Evolutionary conservation across 2,797 vertebrate species (phyloP).

Genomic region (Capromys pilorides): DNA sequence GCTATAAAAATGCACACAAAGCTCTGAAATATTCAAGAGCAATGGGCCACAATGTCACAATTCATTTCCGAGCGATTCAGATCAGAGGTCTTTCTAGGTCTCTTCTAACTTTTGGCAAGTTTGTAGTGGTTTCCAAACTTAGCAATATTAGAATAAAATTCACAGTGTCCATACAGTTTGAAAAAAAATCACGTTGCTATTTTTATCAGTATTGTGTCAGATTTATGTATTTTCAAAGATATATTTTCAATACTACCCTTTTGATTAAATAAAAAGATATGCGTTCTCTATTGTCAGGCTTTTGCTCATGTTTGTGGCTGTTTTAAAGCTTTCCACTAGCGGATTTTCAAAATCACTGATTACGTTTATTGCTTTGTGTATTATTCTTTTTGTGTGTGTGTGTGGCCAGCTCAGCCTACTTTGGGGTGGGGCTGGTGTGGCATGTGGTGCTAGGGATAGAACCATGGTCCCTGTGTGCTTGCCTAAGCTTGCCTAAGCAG

Average conservation of each 20-base stretch:
- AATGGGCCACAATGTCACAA: not conserved
- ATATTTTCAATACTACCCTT: not conserved
- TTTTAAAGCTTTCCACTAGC: not conserved
- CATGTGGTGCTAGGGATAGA: too few relatives aligned
- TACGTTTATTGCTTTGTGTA: conserved; percentile 7
- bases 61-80: conserved; percentile 23
- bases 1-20: not conserved
- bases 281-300: not conserved
- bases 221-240: not conserved
- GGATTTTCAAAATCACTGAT: not conserved
- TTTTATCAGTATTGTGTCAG: conserved; percentile 28
- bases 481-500: too few relatives aligned
- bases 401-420: too few relatives aligned
- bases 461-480: too few relatives aligned
- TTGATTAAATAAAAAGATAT: not conserved
- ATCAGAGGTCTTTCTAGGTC: not conserved
- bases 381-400: too few relatives aligned
- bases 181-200: not conserved
- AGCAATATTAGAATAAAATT: not conserved
- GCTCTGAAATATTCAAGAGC: not conserved
- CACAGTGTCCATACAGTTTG: not conserved
- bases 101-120: not conserved
- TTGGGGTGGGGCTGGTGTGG: too few relatives aligned
- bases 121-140: conserved; percentile 30
- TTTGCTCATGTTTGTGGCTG: not conserved